Conservation (phyloP, 2,888 invertebrate species). For the Unio delphinus region DNA sequence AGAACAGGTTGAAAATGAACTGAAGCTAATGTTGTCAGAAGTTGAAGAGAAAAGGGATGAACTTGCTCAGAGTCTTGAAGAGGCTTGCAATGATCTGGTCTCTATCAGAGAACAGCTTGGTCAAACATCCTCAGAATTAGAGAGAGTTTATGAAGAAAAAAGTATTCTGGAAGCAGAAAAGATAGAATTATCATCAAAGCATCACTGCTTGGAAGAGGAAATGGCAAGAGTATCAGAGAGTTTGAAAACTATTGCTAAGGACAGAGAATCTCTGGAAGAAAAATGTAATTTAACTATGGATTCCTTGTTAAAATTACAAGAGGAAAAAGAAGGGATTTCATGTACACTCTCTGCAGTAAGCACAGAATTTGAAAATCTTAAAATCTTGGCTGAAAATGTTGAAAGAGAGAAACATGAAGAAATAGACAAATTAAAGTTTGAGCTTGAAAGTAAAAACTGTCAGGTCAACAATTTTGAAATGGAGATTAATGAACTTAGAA, state of each 20-base stretch:
- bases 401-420: slow-evolving; percentile 7
- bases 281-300: too few relatives aligned
- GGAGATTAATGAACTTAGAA: slow-evolving; percentile 9
- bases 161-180: background rate
- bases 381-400: slow-evolving; percentile 5
- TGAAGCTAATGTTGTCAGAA: slow-evolving; percentile 6
- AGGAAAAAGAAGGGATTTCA: too few relatives aligned
- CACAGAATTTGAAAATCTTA: slow-evolving; percentile 6
- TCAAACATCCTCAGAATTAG: slow-evolving; percentile 28
- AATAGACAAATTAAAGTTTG: slow-evolving; percentile 5
- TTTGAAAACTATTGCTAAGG: too few relatives aligned
- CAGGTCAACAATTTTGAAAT: slow-evolving; percentile 1
- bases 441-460: slow-evolving; percentile 11
- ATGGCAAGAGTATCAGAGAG: too few relatives aligned
- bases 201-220: too few relatives aligned
- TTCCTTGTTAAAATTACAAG: too few relatives aligned
- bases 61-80: slow-evolving; percentile 31
- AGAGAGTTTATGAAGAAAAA: slow-evolving; percentile 13
- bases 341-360: too few relatives aligned
- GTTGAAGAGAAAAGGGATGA: slow-evolving; percentile 26
- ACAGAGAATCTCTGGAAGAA: too few relatives aligned
- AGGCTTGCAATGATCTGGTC: slow-evolving; percentile 28
- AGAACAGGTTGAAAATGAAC: slow-evolving; percentile 11
- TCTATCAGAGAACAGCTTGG: slow-evolving; percentile 30
- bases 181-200: too few relatives aligned